Conservation (phyloP, 2,113 vertebrate genomes). For the Sinocyclocheilus maitianheensis region DNA sequence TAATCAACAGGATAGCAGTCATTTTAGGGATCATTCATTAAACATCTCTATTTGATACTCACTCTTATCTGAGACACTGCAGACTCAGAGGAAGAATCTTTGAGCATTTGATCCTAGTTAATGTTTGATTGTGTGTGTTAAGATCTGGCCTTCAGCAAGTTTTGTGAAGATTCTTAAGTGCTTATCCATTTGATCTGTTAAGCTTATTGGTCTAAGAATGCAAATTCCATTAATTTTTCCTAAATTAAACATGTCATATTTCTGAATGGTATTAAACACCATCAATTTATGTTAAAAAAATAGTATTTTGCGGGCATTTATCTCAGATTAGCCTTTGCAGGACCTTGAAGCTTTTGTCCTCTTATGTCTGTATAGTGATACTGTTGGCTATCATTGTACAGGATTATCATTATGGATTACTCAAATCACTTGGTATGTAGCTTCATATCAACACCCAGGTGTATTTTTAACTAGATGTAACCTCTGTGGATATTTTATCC, state of each 20-base stretch:
- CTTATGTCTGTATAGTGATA: background rate
- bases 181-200: constrained; percentile 22
- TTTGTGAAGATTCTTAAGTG: constrained; percentile 16
- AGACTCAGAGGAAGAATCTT: background rate
- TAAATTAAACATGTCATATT: background rate
- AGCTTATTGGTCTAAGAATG: constrained; percentile 3
- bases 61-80: background rate
- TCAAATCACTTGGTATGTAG: background rate
- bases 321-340: background rate
- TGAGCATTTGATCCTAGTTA: background rate
- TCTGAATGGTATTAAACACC: background rate
- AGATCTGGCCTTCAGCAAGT: constrained; percentile 13
- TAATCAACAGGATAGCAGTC: background rate
- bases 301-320: background rate
- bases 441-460: background rate
- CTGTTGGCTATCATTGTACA: background rate
- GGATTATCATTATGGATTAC: background rate
- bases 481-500: background rate
- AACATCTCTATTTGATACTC: background rate
- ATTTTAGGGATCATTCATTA: background rate
- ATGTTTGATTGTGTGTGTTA: constrained; percentile 8
- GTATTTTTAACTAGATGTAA: background rate
- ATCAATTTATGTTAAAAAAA: background rate
- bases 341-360: too few species aligned
- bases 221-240: background rate